A percentile compares a stretch with the other conserved stretches of the same genome.
Conservation (phyloP, 2,797 vertebrate genomes). For the Rousettus madagascariensis region DNA sequence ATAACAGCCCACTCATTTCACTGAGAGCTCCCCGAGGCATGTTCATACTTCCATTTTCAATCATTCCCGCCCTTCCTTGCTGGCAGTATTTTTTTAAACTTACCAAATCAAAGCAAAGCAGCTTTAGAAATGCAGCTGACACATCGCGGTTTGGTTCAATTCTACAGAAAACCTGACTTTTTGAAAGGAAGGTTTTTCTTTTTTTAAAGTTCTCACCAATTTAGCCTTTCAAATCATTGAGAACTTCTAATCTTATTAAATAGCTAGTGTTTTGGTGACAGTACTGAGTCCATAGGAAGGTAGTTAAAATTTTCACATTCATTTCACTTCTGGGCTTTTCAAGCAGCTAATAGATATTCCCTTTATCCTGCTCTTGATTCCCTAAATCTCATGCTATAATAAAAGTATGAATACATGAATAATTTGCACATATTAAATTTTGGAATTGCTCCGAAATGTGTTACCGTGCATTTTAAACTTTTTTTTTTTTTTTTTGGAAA, state of each 20-base stretch:
- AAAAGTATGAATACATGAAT: slow-evolving; percentile 63
- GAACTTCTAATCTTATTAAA: background rate
- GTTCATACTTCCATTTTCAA: background rate
- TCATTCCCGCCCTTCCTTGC: background rate
- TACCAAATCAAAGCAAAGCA: slow-evolving; percentile 20
- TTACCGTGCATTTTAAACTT: slow-evolving; percentile 42
- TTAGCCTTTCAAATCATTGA: background rate
- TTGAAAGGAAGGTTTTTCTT: background rate
- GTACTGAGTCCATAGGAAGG: background rate
- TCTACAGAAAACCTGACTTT: slow-evolving; percentile 10
- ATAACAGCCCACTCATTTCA: background rate
- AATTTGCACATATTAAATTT: slow-evolving; percentile 54
- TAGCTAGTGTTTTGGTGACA: background rate
- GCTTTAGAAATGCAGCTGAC: background rate
- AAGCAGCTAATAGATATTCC: slow-evolving; percentile 11
- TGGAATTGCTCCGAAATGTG: slow-evolving; percentile 48
- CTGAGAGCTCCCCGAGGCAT: background rate
- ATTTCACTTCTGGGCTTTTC: background rate
- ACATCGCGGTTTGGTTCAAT: background rate
- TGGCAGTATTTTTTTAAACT: slow-evolving; percentile 33
- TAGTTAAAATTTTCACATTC: slow-evolving; percentile 39
- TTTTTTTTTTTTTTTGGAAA: background rate
- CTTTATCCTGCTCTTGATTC: slow-evolving; percentile 14
- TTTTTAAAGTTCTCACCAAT: background rate
- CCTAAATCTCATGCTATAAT: slow-evolving; percentile 32